phyloP scores from a whole-genome alignment of 2,113 vertebrate genomes.

The Seriola dumerili region DNA sequence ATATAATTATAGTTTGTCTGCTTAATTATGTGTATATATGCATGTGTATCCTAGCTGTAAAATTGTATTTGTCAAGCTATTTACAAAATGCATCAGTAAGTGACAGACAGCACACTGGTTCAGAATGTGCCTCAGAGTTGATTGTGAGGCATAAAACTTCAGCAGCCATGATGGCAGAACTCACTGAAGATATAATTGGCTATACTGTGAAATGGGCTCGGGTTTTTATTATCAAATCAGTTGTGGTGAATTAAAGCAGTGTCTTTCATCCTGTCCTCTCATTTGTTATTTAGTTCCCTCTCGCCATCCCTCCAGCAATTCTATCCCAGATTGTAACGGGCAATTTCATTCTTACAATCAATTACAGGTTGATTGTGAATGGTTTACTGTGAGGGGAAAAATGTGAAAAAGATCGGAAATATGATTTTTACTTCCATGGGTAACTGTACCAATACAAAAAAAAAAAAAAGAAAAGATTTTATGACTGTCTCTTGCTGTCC shows the following conservation, averaged over 20 bases:
- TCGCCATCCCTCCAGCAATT: slow-evolving; percentile 49
- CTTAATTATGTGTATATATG: slow-evolving; percentile 1
- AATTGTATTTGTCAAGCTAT: slow-evolving; percentile 16
- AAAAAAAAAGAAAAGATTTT: slow-evolving; percentile 12
- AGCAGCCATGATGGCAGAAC: slow-evolving; percentile 61
- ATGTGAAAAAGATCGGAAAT: slow-evolving; percentile 58
- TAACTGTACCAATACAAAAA: slow-evolving; percentile 28
- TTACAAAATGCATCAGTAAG: slow-evolving; percentile 17
- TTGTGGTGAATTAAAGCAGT: slow-evolving; percentile 80
- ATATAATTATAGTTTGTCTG: slow-evolving; percentile 14
- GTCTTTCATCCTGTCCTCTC: slow-evolving; percentile 80
- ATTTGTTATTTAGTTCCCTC: slow-evolving; percentile 77
- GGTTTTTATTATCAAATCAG: slow-evolving; percentile 84
- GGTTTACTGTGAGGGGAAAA: slow-evolving; percentile 54
- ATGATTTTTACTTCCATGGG: slow-evolving; percentile 55
- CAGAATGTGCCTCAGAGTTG: slow-evolving; percentile 16
- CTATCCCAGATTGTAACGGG: slow-evolving; percentile 59
- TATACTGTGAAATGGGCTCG: slow-evolving; percentile 78
- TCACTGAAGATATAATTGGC: slow-evolving; percentile 74
- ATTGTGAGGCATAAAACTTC: slow-evolving; percentile 38
- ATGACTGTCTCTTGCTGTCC: slow-evolving; percentile 22
- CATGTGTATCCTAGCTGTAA: neutral
- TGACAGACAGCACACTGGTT: slow-evolving; percentile 16
- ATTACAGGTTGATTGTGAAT: slow-evolving; percentile 75
- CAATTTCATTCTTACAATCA: slow-evolving; percentile 79